A percentile compares a stretch with the other conserved stretches of the same genome.
These are phyloP conservation scores for Eilema caniola DNA, from an alignment of 2,888 invertebrate genomes.

Conservation along the genomic window DNA sequence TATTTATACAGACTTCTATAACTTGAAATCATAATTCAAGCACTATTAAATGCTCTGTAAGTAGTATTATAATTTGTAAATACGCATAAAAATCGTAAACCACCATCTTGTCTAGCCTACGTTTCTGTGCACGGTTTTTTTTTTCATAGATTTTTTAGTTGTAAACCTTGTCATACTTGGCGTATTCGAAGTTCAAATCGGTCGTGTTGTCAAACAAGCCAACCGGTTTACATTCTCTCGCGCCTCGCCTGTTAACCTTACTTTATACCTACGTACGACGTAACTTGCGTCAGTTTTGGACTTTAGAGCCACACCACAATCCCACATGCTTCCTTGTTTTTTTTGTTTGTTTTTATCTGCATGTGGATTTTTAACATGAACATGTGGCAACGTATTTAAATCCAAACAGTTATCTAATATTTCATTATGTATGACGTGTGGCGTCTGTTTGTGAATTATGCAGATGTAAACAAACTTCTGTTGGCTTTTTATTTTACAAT, in stretches of 20 bases:
- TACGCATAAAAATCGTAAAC: not conserved
- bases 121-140: too few species aligned
- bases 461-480: not conserved
- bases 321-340: conserved; percentile 23
- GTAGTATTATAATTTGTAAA: not conserved
- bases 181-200: conserved; percentile 20
- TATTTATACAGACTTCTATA: not conserved
- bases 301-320: conserved; percentile 18
- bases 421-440: not conserved
- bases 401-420: not conserved
- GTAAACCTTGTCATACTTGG: conserved; percentile 38
- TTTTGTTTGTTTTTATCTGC: conserved; percentile 21
- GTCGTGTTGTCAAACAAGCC: conserved; percentile 32
- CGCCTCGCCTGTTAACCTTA: conserved; percentile 47
- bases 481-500: not conserved
- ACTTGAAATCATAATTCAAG: too few species aligned
- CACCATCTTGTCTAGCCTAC: not conserved
- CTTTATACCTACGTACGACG: conserved; percentile 17
- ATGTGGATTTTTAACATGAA: conserved; percentile 13
- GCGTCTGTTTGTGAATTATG: not conserved
- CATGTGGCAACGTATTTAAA: not conserved
- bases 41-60: not conserved
- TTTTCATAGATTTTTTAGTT: not conserved
- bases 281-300: conserved; percentile 26
- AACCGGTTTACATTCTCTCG: conserved; percentile 50